Base-by-base conservation (phyloP, 30 jellyfish, hydroid and myxozoan genomes). In the Aurelia aurita complex sp. Pacific region DNA sequence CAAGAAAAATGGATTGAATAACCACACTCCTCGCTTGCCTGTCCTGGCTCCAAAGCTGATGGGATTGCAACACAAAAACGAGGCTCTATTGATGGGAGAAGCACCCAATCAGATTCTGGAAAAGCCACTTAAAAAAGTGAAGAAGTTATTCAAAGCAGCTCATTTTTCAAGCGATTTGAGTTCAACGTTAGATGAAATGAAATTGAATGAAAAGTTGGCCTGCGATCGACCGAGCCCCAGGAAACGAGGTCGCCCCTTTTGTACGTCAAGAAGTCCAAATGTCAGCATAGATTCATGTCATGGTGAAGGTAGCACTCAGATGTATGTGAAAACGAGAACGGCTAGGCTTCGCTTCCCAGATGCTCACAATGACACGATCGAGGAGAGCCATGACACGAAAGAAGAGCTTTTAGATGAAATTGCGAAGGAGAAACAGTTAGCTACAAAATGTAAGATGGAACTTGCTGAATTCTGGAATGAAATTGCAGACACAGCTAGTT, bases 1-100 rank as follows among this genome's bases (percentile, higher is more conserved):
- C 80, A 83, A 72, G 74, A 74, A 73, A 75, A 74, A 71, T 46
- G 87, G 88, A 7, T 43, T 67, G 10, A 18, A 16, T 14, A n/a
- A 32, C 46, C 40, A 70, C 53, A 34, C n/a, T 40, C 84, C 89
- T 32, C 64, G 54, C 60, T 57, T 87, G 7, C 96, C 96, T 1
- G 34, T 86, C 57, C 77, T 92, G 40, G 88, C 91, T 38, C 98
- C 98, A 35, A 87, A 82, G 71, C 82, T 92, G 36, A 92, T 92
- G 96, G 98, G 98, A 36, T 67, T 92, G 64, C 86, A 86, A 6
- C 87, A 67, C 79, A 87, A 76, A 51, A 92, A 87, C 62, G 98
- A 92, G 66, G 92, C 94, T 1, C 87, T 68, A 72, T 36, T 92
- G 66, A 92, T 92, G 98, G 98, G 98, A 10, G 96, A 92, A 51